A percentile compares a stretch with the other conserved stretches of the same genome.
Conservation (phyloP, 2,113 vertebrate genomes). For the Ivindomyrus marchei region DNA sequence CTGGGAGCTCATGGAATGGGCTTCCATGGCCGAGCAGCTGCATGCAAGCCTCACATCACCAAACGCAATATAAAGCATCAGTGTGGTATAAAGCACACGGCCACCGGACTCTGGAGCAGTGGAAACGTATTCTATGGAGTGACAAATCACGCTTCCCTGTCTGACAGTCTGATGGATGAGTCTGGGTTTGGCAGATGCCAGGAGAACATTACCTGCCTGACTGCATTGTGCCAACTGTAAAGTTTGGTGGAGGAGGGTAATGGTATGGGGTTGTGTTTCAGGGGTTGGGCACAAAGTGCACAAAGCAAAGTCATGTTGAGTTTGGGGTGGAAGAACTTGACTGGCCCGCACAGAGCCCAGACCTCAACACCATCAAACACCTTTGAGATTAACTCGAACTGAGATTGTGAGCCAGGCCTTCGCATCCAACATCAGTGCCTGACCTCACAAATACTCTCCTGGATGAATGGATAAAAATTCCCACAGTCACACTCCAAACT, state of each 20-base stretch:
- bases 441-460: too few relatives aligned
- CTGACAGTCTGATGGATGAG: background rate
- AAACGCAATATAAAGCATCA: too few relatives aligned
- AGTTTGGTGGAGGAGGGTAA: background rate
- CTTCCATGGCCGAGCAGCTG: background rate
- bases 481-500: too few relatives aligned
- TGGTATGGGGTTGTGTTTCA: background rate
- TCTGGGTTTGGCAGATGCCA: background rate
- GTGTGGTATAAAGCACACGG: background rate
- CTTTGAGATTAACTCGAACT: too few relatives aligned
- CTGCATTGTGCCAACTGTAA: background rate
- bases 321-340: too few relatives aligned
- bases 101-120: background rate
- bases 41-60: background rate
- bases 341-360: too few relatives aligned
- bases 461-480: too few relatives aligned
- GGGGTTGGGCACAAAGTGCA: background rate
- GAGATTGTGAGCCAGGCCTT: too few relatives aligned
- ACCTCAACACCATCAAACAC: too few relatives aligned
- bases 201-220: background rate
- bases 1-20: background rate
- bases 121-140: background rate
- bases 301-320: too few relatives aligned
- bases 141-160: background rate
- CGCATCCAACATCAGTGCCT: too few relatives aligned